Base-by-base conservation (phyloP, 30 jellyfish, hydroid and myxozoan species). In the Clytia hemisphaerica region DNA sequence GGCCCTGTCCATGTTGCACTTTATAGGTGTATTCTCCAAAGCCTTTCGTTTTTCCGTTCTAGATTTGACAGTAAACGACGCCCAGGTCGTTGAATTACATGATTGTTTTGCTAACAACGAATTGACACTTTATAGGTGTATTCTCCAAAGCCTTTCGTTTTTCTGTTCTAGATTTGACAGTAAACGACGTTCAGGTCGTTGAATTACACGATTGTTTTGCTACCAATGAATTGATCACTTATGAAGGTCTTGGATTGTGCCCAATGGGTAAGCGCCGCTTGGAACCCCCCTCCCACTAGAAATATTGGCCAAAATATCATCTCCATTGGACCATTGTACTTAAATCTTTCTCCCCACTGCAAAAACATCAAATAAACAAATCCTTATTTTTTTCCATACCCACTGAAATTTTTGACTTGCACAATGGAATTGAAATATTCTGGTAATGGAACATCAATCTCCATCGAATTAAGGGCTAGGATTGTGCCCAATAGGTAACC, bases 171-270 rank as follows among this genome's bases (percentile, higher is more conserved):
- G 95, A 93, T 25, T 24, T 84, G 68, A 42, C 71, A 32, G 82
- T 84, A 6, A 50, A 47, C 30, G 95, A 84, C 65, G 93, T 84
- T 14, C 89, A 84, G 32, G 95, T 84, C 27, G 58, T 84, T 33
- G 95, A 84, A 25, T 76, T 84, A 35, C 95, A 84, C 49, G 95
- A 84, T 44, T 84, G 95, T 42, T 84, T 84, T 50, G 71, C 95
- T 37, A 86, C 84, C 27, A 84, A 84, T 32, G 95, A 84, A 51
- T 73, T 84, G 25, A 46, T 84, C 48, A 84, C 93, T 1, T 84
- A 84, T 67, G 95, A 84, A 60, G 95, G 93, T 10, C 70, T 84
- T 10, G 95, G 95, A 1, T 80, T 84, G 19, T 77, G 93, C 58
- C 58, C 75, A 2, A 83, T 68, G 77, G 95, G 95, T 84, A 61